phyloP scores from a whole-genome alignment of 2,888 invertebrate genomes.

The Thymelicus lineola region DNA sequence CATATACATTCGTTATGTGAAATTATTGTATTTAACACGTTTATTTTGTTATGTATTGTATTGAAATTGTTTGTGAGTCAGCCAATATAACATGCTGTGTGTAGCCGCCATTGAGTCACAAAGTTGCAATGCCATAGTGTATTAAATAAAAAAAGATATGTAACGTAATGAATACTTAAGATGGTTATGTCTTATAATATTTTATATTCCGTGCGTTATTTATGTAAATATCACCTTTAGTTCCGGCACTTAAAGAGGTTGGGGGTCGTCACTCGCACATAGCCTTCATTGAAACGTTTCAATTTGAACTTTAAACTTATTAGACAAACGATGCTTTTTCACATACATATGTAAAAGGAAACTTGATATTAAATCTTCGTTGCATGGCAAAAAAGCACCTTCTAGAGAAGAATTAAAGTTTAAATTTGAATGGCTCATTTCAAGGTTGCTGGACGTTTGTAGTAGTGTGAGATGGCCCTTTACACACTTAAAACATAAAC shows the following conservation, averaged over 20 bases:
- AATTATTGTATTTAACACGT: constrained; percentile 1
- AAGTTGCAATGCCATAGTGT: constrained; percentile 80
- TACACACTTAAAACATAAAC: constrained; percentile 15
- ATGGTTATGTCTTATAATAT: constrained; percentile 69
- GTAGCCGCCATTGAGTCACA: constrained; percentile 74
- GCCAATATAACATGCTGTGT: constrained; percentile 40
- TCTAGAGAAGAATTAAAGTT: neutral
- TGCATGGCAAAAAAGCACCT: neutral
- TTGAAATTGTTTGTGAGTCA: constrained; percentile 14
- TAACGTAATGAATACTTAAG: constrained; percentile 70
- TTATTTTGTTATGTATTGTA: constrained; percentile 8
- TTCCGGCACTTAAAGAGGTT: constrained; percentile 18
- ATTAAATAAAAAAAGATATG: constrained; percentile 45
- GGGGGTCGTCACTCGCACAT: constrained; percentile 1
- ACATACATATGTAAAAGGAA: neutral
- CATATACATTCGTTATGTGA: constrained; percentile 2
- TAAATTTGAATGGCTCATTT: constrained; percentile 9
- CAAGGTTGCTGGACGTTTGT: neutral
- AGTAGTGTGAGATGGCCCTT: constrained; percentile 16
- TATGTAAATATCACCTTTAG: constrained; percentile 71
- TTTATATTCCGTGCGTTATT: constrained; percentile 72
- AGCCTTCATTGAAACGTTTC: neutral
- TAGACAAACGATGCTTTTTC: neutral
- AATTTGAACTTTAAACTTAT: constrained; percentile 5
- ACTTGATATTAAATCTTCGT: neutral